A percentile compares a stretch with the other conserved stretches of the same genome.
Evolutionary conservation across 2,113 vertebrate genomes (phyloP).

Genomic region (Pelecanus crispus): DNA sequence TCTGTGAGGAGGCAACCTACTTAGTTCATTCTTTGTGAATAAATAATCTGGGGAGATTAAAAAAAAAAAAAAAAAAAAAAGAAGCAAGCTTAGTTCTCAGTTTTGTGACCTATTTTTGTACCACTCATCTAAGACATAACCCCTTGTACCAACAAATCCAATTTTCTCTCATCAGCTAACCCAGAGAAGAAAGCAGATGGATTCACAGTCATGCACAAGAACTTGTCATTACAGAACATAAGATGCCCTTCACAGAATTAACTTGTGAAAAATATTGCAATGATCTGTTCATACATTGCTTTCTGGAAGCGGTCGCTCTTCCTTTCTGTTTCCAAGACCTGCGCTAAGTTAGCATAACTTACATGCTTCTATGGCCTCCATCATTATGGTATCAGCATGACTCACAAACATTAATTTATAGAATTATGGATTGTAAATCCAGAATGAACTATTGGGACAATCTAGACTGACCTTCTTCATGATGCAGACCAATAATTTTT

Average conservation of each 20-base stretch:
- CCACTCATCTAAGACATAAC: neutral
- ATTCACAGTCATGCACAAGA: conserved; percentile 23
- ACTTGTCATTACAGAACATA: conserved; percentile 32
- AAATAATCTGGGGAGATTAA: neutral
- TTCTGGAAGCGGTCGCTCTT: neutral
- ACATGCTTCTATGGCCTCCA: neutral
- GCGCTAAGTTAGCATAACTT: neutral
- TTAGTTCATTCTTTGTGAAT: neutral
- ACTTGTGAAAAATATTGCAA: neutral
- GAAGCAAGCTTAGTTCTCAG: neutral
- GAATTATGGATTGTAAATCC: neutral
- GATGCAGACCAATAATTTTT: neutral
- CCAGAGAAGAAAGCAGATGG: conserved; percentile 31
- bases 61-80: neutral
- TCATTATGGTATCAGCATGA: neutral
- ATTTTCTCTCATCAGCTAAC: conserved; percentile 16
- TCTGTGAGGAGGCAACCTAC: neutral
- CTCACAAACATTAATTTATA: neutral
- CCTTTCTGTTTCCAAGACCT: neutral
- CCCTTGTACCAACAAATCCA: neutral
- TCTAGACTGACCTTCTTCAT: neutral
- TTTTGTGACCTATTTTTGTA: conserved; percentile 8
- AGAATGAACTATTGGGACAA: neutral
- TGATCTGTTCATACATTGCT: neutral
- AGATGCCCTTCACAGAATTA: conserved; percentile 48